These are phyloP conservation scores for Aelia acuminata DNA, from an alignment of 2,888 invertebrate species.

Conservation along the genomic window DNA sequence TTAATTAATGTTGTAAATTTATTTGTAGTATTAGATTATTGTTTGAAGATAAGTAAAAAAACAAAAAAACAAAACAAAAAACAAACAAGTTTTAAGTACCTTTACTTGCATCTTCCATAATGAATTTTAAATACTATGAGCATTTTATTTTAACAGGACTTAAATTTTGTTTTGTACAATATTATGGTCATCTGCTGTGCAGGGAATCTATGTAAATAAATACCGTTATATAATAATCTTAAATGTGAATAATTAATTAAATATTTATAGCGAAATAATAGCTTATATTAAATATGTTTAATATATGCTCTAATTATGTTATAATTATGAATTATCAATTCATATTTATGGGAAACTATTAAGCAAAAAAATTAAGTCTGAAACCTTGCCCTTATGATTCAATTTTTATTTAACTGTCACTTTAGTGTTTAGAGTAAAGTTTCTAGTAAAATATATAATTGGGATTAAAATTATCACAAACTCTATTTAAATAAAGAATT, in stretches of 20 bases:
- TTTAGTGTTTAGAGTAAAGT: slow-evolving; percentile 6
- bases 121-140: slow-evolving; percentile 4
- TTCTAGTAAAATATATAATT: slow-evolving; percentile 26
- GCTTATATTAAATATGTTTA: background rate
- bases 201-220: slow-evolving; percentile 46
- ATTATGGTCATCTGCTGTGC: slow-evolving; percentile 54
- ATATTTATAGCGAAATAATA: background rate
- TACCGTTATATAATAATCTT: background rate
- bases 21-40: background rate
- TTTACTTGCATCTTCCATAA: background rate
- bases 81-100: background rate
- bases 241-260: slow-evolving; percentile 4
- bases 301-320: slow-evolving; percentile 3
- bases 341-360: background rate
- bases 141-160: background rate
- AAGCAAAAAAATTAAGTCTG: slow-evolving; percentile 36
- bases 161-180: background rate
- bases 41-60: background rate
- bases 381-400: slow-evolving; percentile 7
- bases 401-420: slow-evolving; percentile 1
- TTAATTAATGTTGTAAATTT: background rate
- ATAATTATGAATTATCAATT: slow-evolving; percentile 41
- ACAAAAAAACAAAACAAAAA: background rate
- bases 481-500: background rate
- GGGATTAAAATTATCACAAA: slow-evolving; percentile 26